Evolutionary conservation across 1,140 invertebrate species (phyloP).

Genomic region (Conopomorpha cramerella): DNA sequence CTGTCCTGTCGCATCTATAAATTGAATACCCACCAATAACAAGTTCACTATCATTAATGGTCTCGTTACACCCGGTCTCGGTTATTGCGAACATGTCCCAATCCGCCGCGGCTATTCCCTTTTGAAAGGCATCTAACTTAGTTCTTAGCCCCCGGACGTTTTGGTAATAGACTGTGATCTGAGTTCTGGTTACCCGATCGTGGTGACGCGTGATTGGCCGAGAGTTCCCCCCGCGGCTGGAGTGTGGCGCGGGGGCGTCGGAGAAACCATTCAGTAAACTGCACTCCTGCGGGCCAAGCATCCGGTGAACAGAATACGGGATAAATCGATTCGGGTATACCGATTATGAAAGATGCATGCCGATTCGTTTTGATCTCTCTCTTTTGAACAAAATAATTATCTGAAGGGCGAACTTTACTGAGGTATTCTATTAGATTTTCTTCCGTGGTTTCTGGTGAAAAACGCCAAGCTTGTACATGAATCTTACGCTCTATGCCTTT

Average conservation of each 20-base stretch:
- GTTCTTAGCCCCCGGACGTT: not conserved
- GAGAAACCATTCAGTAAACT: not conserved
- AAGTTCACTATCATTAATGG: not conserved
- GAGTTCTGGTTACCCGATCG: too few species aligned
- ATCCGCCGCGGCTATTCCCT: not conserved
- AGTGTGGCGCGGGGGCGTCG: not conserved
- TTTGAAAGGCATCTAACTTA: not conserved
- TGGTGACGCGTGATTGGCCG: too few species aligned
- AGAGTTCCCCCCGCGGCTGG: not conserved
- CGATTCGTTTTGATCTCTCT: not conserved
- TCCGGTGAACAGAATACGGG: not conserved
- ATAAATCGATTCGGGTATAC: not conserved
- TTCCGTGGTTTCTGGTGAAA: not conserved
- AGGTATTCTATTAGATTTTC: constrained; percentile 1
- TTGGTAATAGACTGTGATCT: not conserved
- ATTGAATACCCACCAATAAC: too few species aligned
- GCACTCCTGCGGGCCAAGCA: not conserved
- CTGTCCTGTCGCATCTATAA: constrained; percentile 1
- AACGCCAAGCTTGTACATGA: constrained; percentile 1
- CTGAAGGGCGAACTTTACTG: not conserved
- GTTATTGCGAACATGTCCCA: not conserved
- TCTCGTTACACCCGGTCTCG: not conserved
- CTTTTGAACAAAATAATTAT: not conserved
- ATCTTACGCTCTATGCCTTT: too few species aligned
- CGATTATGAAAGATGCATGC: constrained; percentile 1